These are phyloP conservation scores for Leistus spinibarbis DNA, from an alignment of 2,888 invertebrate species.

Conservation along the genomic window DNA sequence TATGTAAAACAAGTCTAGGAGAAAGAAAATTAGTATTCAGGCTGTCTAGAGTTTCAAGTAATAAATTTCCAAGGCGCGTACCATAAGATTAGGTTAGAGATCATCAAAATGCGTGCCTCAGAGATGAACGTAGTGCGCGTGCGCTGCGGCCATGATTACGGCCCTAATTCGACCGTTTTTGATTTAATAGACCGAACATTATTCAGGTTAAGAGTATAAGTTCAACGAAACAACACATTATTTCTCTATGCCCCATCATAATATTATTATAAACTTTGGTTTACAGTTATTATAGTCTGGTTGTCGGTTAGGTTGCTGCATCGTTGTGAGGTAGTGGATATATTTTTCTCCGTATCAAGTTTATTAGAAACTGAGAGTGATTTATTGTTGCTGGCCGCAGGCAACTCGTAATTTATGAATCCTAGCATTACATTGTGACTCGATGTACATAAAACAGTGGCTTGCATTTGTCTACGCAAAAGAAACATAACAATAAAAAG, in stretches of 20 bases:
- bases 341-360: constrained; percentile 32
- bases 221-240: neutral
- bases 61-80: neutral
- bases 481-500: no score
- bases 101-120: constrained; percentile 24
- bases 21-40: neutral
- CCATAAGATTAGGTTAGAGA: neutral
- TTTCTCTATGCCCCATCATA: no score
- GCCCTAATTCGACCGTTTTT: constrained; percentile 37
- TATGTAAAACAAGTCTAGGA: neutral
- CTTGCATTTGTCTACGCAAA: no score
- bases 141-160: constrained; percentile 11
- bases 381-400: constrained; percentile 25
- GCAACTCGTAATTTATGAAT: constrained; percentile 35
- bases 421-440: constrained; percentile 27
- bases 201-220: neutral
- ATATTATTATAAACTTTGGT: neutral
- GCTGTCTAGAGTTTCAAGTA: neutral
- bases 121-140: constrained; percentile 22
- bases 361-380: constrained; percentile 39
- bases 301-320: neutral
- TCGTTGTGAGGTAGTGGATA: constrained; percentile 22
- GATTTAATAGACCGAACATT: constrained; percentile 32
- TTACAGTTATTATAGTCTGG: neutral
- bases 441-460: no score